Evolutionary conservation across 1,140 invertebrate species (phyloP).

Genomic region (Harpegnathos saltator): DNA sequence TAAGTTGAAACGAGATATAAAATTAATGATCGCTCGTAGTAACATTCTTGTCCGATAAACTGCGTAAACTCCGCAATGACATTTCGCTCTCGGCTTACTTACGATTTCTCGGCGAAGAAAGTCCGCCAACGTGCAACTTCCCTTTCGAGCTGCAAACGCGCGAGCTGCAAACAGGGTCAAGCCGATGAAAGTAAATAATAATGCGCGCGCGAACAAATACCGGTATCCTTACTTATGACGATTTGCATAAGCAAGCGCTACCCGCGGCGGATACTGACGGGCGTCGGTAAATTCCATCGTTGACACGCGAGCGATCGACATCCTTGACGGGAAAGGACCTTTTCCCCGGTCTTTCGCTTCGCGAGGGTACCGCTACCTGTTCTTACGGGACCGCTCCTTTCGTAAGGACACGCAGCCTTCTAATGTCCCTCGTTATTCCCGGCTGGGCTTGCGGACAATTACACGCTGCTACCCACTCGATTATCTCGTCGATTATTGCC

Average conservation of each 20-base stretch:
- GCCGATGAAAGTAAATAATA: constrained; percentile 59
- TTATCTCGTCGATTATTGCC: constrained; percentile 6
- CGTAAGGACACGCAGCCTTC: constrained; percentile 9
- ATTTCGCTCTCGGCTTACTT: constrained; percentile 52
- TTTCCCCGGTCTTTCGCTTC: background rate
- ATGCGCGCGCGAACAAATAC: constrained; percentile 51
- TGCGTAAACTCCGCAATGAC: constrained; percentile 17
- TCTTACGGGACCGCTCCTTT: constrained; percentile 9
- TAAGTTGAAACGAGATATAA: background rate
- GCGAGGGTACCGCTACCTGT: background rate
- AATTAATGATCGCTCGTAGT: too few species aligned
- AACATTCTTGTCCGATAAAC: background rate
- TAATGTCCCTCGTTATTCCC: constrained; percentile 29
- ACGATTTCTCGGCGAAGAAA: constrained; percentile 58
- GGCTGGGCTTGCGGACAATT: background rate
- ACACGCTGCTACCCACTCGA: background rate
- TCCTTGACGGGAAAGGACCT: constrained; percentile 4
- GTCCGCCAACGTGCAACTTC: constrained; percentile 45
- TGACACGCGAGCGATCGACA: constrained; percentile 2
- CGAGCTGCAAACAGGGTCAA: constrained; percentile 51
- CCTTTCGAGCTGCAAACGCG: constrained; percentile 41
- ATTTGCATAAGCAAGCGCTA: constrained; percentile 50
- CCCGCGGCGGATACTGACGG: background rate
- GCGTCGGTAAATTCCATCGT: constrained; percentile 42
- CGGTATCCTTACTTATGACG: constrained; percentile 16